A percentile compares a stretch with the other conserved stretches of the same genome.
phyloP scores from a whole-genome alignment of 2,797 vertebrate species.

The Tarsius wallacei region DNA sequence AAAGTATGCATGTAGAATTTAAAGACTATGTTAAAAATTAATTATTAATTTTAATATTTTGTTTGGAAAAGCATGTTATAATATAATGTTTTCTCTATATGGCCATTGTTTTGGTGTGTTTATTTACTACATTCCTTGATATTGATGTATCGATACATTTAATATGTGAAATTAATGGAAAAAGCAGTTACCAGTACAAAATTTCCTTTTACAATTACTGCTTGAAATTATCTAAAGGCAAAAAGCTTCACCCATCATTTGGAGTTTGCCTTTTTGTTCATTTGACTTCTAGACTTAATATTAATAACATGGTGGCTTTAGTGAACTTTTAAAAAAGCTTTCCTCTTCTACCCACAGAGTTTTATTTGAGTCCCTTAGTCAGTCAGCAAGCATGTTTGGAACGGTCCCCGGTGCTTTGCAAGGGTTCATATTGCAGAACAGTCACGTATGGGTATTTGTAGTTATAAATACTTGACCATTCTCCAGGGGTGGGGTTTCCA shows the following conservation, averaged over 20 bases:
- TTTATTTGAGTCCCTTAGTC: slow-evolving; percentile 91
- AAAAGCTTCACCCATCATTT: slow-evolving; percentile 80
- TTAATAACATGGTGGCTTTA: slow-evolving; percentile 82
- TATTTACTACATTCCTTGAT: slow-evolving; percentile 86
- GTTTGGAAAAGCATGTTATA: slow-evolving; percentile 92
- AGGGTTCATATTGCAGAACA: slow-evolving; percentile 92
- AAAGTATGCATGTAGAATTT: slow-evolving; percentile 95
- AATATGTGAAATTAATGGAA: slow-evolving; percentile 66
- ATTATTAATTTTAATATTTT: slow-evolving; percentile 91
- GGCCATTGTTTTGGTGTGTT: slow-evolving; percentile 89
- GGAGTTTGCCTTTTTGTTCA: slow-evolving; percentile 84
- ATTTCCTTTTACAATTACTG: slow-evolving; percentile 41
- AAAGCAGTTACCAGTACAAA: slow-evolving; percentile 59
- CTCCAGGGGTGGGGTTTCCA: slow-evolving; percentile 92
- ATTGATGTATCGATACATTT: slow-evolving; percentile 57
- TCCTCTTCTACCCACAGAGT: slow-evolving; percentile 88
- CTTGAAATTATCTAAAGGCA: slow-evolving; percentile 83
- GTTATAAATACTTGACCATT: slow-evolving; percentile 92
- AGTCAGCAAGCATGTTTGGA: slow-evolving; percentile 85
- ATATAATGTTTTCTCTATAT: slow-evolving; percentile 91
- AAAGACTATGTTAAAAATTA: slow-evolving; percentile 92
- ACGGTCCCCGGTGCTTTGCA: slow-evolving; percentile 73
- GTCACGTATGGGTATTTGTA: slow-evolving; percentile 91
- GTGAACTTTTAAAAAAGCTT: slow-evolving; percentile 82
- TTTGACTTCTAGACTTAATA: slow-evolving; percentile 82